Evolutionary conservation across 2,113 vertebrate genomes (phyloP), one percentile per base, ranked within the genome.

Genomic region (Pseudorhombus dupliciocellatus): DNA sequence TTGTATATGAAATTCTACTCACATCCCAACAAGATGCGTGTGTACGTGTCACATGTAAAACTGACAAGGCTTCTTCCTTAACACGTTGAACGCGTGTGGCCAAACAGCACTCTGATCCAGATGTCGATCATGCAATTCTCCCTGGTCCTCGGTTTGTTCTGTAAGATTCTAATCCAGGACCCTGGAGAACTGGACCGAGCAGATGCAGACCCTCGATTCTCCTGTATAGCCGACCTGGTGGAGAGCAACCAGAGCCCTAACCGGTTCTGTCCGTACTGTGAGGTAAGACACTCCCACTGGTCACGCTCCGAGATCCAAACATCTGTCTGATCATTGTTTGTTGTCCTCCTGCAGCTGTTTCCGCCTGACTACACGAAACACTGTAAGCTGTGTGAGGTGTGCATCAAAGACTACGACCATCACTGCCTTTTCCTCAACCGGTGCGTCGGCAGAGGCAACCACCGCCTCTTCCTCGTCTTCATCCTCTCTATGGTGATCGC

Each of bases 371-470:
- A 66, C 75, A 89, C 91, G 4, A 95, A 93, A 80, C 94, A 95
- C 89, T 95, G 94, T 66, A 93, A 91, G 73, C 89, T 95, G 66
- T 95, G 94, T 60, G 90, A 92, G 1, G 20, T 87, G 66, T 95
- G 94, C 79, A 84, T 95, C n/a, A 86, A 89, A 77, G 91, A 93
- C 80, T 94, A 93, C 2, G 93, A 95, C 84, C 94, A 95, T 73
- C 94, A 95, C 87, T 95, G 94, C 84, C 92, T 95, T 68, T 94
- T 94, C 81, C 90, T 95, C 40, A 94, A 94, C 84, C 84, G 84
- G 22, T 95, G 94, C 66, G 31, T 95, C 4, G 94, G 93, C 22
- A 85, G 64, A 26, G 81, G 78, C 2, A 95, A 95, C 84, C 93
- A 93, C 63, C 92, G 91, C 16, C 83, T 92, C 75, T 95, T 95